These are phyloP conservation scores for Hetaerina titia DNA, from an alignment of 2,888 invertebrate species.

Conservation along the genomic window DNA sequence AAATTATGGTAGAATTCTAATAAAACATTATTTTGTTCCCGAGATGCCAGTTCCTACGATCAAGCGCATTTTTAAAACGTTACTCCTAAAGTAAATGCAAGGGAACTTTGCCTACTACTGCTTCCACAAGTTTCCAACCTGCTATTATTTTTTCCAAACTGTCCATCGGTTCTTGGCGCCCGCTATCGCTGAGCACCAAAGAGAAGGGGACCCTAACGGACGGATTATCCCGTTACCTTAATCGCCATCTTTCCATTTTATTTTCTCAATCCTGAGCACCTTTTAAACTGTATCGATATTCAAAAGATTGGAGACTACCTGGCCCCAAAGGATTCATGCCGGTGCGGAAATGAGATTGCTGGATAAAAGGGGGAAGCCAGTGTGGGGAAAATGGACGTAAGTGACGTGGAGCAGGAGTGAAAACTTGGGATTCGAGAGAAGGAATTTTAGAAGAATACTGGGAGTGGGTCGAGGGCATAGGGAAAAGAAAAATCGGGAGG, in stretches of 20 bases:
- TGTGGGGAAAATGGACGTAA: background rate
- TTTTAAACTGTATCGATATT: slow-evolving; percentile 31
- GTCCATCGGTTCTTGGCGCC: background rate
- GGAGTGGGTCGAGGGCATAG: background rate
- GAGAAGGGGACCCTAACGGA: background rate
- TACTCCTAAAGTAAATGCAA: too few species aligned
- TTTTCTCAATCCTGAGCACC: background rate
- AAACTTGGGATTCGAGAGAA: background rate
- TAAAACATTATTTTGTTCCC: too few species aligned
- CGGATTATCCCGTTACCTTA: background rate
- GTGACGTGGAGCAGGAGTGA: background rate
- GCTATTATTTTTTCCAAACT: background rate
- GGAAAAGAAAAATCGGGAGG: background rate
- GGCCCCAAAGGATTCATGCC: background rate
- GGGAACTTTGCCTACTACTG: too few species aligned
- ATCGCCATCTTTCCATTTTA: background rate
- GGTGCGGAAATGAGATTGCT: background rate
- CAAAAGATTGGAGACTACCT: background rate
- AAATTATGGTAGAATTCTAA: too few species aligned
- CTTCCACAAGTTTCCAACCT: background rate
- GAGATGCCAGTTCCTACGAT: too few species aligned
- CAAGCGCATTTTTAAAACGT: too few species aligned
- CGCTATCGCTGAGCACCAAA: background rate
- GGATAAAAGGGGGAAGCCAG: background rate
- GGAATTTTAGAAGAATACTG: background rate